Percentiles rank a stretch among this genome's conserved stretches.
phyloP scores from a whole-genome alignment of 2,888 invertebrate genomes.

The Ennomos fuscantarius region DNA sequence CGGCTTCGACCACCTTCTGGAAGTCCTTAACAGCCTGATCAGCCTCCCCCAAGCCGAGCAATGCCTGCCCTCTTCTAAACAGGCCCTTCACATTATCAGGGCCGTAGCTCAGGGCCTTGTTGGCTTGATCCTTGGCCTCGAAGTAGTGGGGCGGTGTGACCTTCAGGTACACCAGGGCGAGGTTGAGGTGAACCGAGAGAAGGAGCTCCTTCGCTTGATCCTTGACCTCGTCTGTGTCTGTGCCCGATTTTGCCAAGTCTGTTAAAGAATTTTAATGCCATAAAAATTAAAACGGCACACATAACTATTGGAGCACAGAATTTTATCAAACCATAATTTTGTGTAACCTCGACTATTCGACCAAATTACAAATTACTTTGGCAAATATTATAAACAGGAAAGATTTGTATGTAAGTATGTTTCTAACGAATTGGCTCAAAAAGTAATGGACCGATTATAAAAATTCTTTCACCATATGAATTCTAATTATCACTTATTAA shows the following conservation, averaged over 20 bases:
- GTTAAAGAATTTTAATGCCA: slow-evolving; percentile 21
- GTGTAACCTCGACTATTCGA: no score
- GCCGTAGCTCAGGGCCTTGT: slow-evolving; percentile 91
- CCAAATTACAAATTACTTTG: no score
- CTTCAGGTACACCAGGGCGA: slow-evolving; percentile 93
- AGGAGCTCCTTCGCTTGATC: slow-evolving; percentile 77
- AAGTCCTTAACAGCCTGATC: slow-evolving; percentile 92
- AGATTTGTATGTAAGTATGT: no score
- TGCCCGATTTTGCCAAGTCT: slow-evolving; percentile 60
- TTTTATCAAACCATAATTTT: no score
- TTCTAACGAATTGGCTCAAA: no score
- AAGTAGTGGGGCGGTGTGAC: slow-evolving; percentile 86
- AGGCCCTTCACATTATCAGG: slow-evolving; percentile 93
- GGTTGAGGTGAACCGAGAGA: slow-evolving; percentile 91
- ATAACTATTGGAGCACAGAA: background rate
- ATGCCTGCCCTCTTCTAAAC: slow-evolving; percentile 94
- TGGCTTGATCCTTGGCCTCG: slow-evolving; percentile 90
- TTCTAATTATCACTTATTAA: no score
- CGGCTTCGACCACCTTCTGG: slow-evolving; percentile 89
- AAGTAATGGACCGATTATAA: no score
- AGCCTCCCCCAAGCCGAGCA: slow-evolving; percentile 90
- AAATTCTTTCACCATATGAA: no score
- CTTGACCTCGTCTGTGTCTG: slow-evolving; percentile 57
- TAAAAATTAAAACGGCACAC: no score
- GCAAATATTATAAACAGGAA: no score